Conservation (phyloP, 2,888 invertebrate species). For the Lacanobia oleracea region DNA sequence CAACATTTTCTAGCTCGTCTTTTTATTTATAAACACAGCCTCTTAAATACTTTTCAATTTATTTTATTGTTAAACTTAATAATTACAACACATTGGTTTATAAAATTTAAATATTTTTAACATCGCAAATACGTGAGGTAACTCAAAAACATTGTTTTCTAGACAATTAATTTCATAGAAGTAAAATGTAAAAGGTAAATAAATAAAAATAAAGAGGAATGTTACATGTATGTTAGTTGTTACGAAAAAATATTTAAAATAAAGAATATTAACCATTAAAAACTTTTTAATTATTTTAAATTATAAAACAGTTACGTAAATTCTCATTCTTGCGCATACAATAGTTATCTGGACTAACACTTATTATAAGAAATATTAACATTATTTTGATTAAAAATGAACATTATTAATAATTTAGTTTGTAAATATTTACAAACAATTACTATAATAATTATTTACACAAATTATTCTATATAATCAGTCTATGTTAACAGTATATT, state of each 20-base stretch:
- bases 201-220: not conserved
- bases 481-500: slow-evolving; percentile 83
- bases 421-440: slow-evolving; percentile 73
- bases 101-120: not conserved
- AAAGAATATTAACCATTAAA: not conserved
- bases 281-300: slow-evolving; percentile 17
- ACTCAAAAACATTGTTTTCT: too few relatives aligned
- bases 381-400: slow-evolving; percentile 58
- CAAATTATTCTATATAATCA: slow-evolving; percentile 82
- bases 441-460: slow-evolving; percentile 62
- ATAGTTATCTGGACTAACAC: slow-evolving; percentile 65
- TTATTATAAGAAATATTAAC: slow-evolving; percentile 64
- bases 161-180: not conserved
- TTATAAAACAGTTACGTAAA: slow-evolving; percentile 27
- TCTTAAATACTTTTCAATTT: slow-evolving; percentile 43
- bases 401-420: slow-evolving; percentile 65
- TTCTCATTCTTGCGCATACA: slow-evolving; percentile 33
- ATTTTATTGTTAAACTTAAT: slow-evolving; percentile 15
- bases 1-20: slow-evolving; percentile 47
- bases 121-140: not conserved
- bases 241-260: not conserved
- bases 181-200: too few relatives aligned
- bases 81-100: not conserved
- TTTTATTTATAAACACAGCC: slow-evolving; percentile 63
- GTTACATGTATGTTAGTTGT: not conserved